Base-by-base conservation (phyloP, 2,888 invertebrate genomes). In the Seira musarum region DNA sequence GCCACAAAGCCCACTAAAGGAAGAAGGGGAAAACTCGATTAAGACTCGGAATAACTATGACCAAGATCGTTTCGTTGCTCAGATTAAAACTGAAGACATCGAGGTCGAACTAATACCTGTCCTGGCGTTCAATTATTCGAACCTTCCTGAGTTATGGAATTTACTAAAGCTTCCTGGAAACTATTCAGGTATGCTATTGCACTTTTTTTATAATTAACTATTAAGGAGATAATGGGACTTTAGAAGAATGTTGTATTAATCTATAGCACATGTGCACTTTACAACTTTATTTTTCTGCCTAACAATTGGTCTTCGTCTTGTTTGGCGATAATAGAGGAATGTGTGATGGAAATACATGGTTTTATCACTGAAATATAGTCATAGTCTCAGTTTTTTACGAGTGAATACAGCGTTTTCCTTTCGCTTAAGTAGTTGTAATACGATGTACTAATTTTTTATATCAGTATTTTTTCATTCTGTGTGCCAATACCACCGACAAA, bases 91-190 rank as follows among this genome's bases (percentile, higher is more conserved):
- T 17, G 21, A 25, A 1, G 15, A 57, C 64, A 61, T 71, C 19
- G 65, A 68, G 6, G 49, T 17, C 15, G 60, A 80, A 30, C 67
- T 83, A 6, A 70, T 84, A 35, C 83, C 84, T 21, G 84, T 84
- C 5, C 57, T 84, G 40, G 68, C 53, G 15, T 84, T 84, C 67
- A 64, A 83, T 10, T 83, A 81, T 72, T 67, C 63, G 35, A 80
- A 77, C 61, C 53, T 84, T 70, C 76, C 75, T 21, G 21, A n/a
- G 49, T 73, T 84, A 64, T 83, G 80, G 80, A 35, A 71, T 21
- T 74, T 81, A 66, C 73, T 84, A 53, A 69, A 66, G 10, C 17
- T 22, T 46, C 74, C 76, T 64, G 70, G 66, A 19, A 46, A 77
- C 17, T 73, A 74, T 69, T 68, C 82, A 72, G 83, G 83, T 83